Evolutionary conservation across 2,797 vertebrate genomes (phyloP).

Genomic region (Yasuhikotakia modesta): DNA sequence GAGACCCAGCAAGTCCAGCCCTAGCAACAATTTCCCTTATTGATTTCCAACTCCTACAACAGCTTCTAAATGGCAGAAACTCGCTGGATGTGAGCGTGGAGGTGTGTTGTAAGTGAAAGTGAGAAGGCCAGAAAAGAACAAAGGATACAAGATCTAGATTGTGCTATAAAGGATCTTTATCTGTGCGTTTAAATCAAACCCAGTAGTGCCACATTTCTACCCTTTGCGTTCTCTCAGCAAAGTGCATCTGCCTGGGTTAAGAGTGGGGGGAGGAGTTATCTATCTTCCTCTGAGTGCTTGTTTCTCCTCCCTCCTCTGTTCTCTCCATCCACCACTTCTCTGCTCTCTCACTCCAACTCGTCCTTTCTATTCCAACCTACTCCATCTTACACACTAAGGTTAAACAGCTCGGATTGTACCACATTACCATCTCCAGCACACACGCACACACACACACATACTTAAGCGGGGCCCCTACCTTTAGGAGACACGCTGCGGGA

Average conservation of each 20-base stretch:
- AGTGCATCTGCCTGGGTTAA: slow-evolving; percentile 17
- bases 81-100: background rate
- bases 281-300: slow-evolving; percentile 27
- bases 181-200: background rate
- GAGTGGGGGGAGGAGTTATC: slow-evolving; percentile 36
- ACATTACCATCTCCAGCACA: slow-evolving; percentile 40
- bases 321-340: slow-evolving; percentile 38
- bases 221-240: slow-evolving; percentile 11
- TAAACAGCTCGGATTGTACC: slow-evolving; percentile 57
- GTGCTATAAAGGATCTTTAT: background rate
- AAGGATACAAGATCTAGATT: background rate
- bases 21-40: slow-evolving; percentile 17
- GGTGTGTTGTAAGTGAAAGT: background rate
- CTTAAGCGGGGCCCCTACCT: slow-evolving; percentile 76
- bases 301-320: slow-evolving; percentile 39
- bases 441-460: background rate
- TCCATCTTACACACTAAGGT: slow-evolving; percentile 50
- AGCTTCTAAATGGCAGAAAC: slow-evolving; percentile 2
- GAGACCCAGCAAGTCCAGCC: background rate
- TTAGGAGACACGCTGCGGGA: slow-evolving; percentile 91
- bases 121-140: background rate
- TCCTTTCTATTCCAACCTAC: slow-evolving; percentile 51
- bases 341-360: slow-evolving; percentile 28
- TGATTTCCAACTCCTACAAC: slow-evolving; percentile 36
- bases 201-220: background rate